These are phyloP conservation scores for Lithophane leautieri DNA, from an alignment of 2,888 invertebrate species.

Conservation along the genomic window DNA sequence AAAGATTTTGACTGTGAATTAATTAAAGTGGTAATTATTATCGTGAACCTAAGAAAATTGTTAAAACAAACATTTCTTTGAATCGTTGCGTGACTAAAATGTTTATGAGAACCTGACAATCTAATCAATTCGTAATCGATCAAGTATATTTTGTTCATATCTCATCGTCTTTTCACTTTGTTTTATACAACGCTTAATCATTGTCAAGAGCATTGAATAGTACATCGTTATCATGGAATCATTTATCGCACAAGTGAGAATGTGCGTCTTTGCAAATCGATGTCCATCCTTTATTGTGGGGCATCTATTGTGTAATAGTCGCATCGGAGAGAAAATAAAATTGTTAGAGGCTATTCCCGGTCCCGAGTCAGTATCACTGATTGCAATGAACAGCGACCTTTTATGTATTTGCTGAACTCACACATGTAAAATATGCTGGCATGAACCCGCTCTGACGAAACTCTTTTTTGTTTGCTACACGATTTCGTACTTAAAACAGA, in stretches of 20 bases:
- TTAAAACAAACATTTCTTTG: constrained; percentile 54
- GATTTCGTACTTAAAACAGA: constrained; percentile 59
- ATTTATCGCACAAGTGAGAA: constrained; percentile 52
- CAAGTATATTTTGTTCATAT: constrained; percentile 33
- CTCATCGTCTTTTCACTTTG: constrained; percentile 34
- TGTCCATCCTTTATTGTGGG: constrained; percentile 29
- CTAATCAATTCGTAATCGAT: constrained; percentile 50
- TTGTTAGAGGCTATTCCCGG: constrained; percentile 62
- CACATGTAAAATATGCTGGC: constrained; percentile 21
- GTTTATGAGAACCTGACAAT: constrained; percentile 41
- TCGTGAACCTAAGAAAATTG: not conserved
- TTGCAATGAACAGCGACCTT: constrained; percentile 70
- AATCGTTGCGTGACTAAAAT: constrained; percentile 53
- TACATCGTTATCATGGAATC: constrained; percentile 52
- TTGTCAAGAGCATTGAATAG: constrained; percentile 61
- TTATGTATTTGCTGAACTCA: constrained; percentile 41
- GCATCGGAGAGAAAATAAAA: constrained; percentile 71
- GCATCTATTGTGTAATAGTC: constrained; percentile 48
- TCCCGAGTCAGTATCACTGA: constrained; percentile 83
- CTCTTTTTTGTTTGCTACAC: constrained; percentile 46
- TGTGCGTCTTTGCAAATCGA: constrained; percentile 50
- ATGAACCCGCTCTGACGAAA: constrained; percentile 32
- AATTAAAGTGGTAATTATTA: not conserved
- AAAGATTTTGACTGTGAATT: not conserved
- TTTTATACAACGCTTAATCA: constrained; percentile 50